These are phyloP conservation scores for Orthosia cruda DNA, from an alignment of 2,888 invertebrate species.

Conservation along the genomic window DNA sequence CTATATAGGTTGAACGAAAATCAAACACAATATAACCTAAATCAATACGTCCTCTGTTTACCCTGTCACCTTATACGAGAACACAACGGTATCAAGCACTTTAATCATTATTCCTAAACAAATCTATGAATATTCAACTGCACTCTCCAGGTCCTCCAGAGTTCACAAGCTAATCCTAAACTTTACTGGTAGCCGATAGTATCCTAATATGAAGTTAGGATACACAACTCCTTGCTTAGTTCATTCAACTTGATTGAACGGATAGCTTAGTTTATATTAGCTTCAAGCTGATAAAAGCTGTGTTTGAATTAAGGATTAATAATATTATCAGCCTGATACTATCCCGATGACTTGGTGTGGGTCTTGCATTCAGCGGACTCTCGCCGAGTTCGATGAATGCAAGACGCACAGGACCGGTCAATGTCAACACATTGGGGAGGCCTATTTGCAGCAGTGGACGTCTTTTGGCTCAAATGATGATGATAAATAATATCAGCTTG, in stretches of 20 bases:
- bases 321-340: too few species aligned
- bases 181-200: slow-evolving; percentile 31
- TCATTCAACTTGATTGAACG: slow-evolving; percentile 35
- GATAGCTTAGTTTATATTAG: slow-evolving; percentile 19
- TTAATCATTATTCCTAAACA: slow-evolving; percentile 28
- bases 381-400: too few species aligned
- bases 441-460: too few species aligned
- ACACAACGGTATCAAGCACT: not conserved
- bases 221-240: slow-evolving; percentile 22
- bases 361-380: too few species aligned
- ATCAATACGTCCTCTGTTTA: not conserved
- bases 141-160: slow-evolving; percentile 33
- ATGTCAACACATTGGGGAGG: too few species aligned
- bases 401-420: too few species aligned
- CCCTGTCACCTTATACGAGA: not conserved
- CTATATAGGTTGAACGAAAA: too few species aligned
- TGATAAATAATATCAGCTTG: too few species aligned
- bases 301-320: not conserved
- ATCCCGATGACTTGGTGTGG: too few species aligned
- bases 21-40: not conserved
- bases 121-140: slow-evolving; percentile 53
- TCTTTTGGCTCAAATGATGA: too few species aligned
- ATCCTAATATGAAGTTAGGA: slow-evolving; percentile 37
- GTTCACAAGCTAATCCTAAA: slow-evolving; percentile 40
- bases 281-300: slow-evolving; percentile 9